Percentiles rank a stretch among this genome's conserved stretches.
phyloP scores from a whole-genome alignment of 1,140 invertebrate species.

The Charaxes varanes region DNA sequence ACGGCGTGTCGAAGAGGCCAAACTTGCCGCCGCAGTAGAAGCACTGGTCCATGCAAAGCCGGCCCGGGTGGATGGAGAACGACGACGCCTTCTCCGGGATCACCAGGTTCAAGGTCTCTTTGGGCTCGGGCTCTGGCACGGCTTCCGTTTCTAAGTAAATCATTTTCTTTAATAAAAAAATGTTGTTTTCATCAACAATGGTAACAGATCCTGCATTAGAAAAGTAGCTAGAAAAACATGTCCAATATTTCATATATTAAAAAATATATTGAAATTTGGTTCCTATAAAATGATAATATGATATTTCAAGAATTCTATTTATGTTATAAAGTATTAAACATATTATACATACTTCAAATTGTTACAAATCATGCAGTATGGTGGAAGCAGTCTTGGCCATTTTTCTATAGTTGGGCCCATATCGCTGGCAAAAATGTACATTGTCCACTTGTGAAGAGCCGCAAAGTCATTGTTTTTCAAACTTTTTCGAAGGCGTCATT shows the following conservation, averaged over 20 bases:
- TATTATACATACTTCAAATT: too few species aligned
- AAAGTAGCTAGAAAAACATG: too few species aligned
- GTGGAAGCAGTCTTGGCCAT: too few species aligned
- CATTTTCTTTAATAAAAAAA: neutral
- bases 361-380: neutral
- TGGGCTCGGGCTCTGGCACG: constrained; percentile 72
- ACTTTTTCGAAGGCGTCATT: too few species aligned
- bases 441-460: too few species aligned
- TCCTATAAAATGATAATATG: neutral
- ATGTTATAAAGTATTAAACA: too few species aligned
- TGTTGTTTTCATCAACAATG: too few species aligned
- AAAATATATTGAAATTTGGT: neutral
- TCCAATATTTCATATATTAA: neutral
- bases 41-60: constrained; percentile 87
- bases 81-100: constrained; percentile 91
- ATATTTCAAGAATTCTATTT: too few species aligned
- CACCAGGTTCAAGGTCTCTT: constrained; percentile 80
- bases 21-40: constrained; percentile 91
- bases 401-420: too few species aligned
- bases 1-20: constrained; percentile 87
- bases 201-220: too few species aligned
- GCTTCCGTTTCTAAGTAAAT: constrained; percentile 46
- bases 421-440: too few species aligned
- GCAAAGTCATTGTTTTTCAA: too few species aligned
- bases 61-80: constrained; percentile 87